These are phyloP conservation scores for Helicoverpa zea DNA, from an alignment of 1,140 invertebrate genomes.

Conservation along the genomic window DNA sequence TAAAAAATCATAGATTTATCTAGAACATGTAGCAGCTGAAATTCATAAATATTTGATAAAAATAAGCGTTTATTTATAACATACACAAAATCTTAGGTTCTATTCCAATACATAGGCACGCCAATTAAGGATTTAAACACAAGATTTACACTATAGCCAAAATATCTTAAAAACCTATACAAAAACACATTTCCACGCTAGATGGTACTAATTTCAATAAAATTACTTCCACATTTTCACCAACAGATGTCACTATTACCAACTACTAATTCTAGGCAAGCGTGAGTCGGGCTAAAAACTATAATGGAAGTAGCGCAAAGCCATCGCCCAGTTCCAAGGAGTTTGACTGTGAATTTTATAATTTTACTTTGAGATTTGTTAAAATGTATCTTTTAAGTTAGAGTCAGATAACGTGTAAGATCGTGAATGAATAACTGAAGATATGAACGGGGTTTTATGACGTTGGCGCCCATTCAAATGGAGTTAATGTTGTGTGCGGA, in stretches of 20 bases:
- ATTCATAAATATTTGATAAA: too few species aligned
- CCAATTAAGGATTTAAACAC: too few species aligned
- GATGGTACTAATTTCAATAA: background rate
- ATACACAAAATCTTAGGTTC: too few species aligned
- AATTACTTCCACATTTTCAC: background rate
- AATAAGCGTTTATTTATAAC: too few species aligned
- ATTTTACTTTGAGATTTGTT: constrained; percentile 47
- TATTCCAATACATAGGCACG: too few species aligned
- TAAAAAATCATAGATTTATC: too few species aligned
- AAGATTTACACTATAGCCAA: too few species aligned
- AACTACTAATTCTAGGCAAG: background rate
- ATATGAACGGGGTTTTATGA: background rate
- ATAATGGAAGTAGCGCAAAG: constrained; percentile 3
- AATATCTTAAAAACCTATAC: too few species aligned
- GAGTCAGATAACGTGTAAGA: constrained; percentile 20
- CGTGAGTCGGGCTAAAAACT: constrained; percentile 18
- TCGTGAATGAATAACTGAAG: background rate
- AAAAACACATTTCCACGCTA: too few species aligned
- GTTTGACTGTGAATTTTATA: constrained; percentile 48
- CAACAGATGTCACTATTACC: background rate
- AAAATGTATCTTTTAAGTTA: constrained; percentile 45
- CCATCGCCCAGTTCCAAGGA: background rate
- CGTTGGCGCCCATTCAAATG: background rate
- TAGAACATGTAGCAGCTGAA: too few species aligned
- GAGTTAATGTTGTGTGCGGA: background rate